These are phyloP conservation scores for Nannospalax galili DNA, from an alignment of 2,113 vertebrate genomes.

Conservation along the genomic window DNA sequence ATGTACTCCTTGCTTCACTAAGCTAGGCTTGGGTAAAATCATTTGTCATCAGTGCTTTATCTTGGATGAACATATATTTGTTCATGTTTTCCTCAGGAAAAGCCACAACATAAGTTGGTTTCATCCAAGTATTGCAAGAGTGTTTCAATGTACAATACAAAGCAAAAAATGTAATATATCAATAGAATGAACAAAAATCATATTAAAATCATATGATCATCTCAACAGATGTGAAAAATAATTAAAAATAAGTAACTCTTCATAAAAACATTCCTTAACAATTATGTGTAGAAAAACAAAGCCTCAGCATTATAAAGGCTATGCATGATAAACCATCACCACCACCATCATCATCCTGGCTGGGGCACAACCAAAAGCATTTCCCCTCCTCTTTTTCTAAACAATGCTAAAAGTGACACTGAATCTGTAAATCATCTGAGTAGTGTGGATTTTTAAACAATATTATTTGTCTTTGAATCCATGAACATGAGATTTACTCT, in stretches of 20 bases:
- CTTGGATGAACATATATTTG: not conserved
- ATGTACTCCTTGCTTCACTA: not conserved
- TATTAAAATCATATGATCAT: not conserved
- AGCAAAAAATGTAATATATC: not conserved
- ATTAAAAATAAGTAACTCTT: not conserved
- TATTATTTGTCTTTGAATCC: no score
- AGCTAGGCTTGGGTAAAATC: not conserved
- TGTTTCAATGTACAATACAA: not conserved
- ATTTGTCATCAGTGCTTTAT: not conserved
- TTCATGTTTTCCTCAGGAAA: not conserved
- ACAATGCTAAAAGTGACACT: no score
- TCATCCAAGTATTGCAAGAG: not conserved
- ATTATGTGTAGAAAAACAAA: not conserved
- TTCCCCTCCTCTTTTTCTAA: no score
- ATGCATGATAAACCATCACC: not conserved
- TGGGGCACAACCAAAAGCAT: not conserved
- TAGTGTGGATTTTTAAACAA: no score
- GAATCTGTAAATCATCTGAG: no score
- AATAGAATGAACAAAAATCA: not conserved
- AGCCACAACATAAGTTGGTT: not conserved
- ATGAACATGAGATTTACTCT: no score
- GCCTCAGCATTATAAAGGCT: not conserved
- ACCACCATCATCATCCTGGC: not conserved
- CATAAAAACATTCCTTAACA: not conserved
- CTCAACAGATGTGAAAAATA: not conserved